Evolutionary conservation across 1,140 invertebrate species (phyloP).

Genomic region (Plectrocnemia conspersa): DNA sequence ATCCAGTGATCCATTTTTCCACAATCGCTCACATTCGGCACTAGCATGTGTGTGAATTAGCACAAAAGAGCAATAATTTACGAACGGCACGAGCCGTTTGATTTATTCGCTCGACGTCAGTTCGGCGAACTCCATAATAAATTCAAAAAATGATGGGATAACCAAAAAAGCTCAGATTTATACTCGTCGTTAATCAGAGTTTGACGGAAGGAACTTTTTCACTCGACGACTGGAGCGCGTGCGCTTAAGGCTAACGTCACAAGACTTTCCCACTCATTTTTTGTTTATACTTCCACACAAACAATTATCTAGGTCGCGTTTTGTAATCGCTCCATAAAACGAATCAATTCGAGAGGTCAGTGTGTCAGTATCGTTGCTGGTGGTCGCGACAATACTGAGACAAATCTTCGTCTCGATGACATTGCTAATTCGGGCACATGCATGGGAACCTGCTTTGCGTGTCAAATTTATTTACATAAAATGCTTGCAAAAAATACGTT

Average conservation of each 20-base stretch:
- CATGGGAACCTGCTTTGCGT: neutral
- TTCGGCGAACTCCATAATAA: neutral
- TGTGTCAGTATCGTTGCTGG: neutral
- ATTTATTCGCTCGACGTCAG: neutral
- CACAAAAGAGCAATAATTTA: conserved; percentile 8
- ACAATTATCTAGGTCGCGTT: neutral
- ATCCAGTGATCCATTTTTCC: conserved; percentile 34
- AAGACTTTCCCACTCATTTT: too few species aligned
- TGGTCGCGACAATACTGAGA: conserved; percentile 7
- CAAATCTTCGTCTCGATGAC: neutral
- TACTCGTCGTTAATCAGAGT: too few species aligned
- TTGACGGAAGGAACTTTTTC: too few species aligned
- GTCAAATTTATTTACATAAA: conserved; percentile 12
- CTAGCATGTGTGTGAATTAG: conserved; percentile 8
- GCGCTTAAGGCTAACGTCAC: too few species aligned
- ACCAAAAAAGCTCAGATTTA: too few species aligned
- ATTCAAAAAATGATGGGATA: too few species aligned
- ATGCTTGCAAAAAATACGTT: conserved; percentile 18
- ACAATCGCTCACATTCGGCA: conserved; percentile 11
- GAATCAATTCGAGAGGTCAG: neutral
- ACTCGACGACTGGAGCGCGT: too few species aligned
- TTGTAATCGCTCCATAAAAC: neutral
- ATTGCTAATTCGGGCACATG: conserved; percentile 14
- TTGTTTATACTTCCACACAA: neutral
- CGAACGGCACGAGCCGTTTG: neutral